Evolutionary conservation across 35 echinoderm and acorn worm genomes (phyloP).

Genomic region (Anneissia japonica): DNA sequence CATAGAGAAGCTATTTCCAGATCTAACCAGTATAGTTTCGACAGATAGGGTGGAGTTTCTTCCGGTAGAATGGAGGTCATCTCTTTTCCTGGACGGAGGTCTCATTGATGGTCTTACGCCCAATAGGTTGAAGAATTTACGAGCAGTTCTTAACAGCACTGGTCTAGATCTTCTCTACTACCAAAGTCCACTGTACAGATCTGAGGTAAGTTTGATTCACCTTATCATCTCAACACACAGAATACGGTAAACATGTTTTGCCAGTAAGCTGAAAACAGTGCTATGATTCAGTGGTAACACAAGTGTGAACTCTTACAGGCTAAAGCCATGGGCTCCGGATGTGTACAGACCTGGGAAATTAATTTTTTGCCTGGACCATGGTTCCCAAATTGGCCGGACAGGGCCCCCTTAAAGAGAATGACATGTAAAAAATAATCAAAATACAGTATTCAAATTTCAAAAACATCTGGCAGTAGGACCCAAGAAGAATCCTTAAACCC

Average conservation of each 20-base stretch:
- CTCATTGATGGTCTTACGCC: conserved; percentile 74
- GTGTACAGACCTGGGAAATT: background rate
- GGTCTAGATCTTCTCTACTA: conserved; percentile 96
- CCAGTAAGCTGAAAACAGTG: background rate
- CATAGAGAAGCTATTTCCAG: conserved; percentile 73
- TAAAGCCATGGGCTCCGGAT: background rate
- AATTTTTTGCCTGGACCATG: background rate
- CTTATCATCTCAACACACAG: background rate
- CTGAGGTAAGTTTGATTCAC: conserved; percentile 50
- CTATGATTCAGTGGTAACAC: background rate
- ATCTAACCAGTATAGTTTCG: conserved; percentile 37
- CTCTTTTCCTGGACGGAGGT: conserved; percentile 57
- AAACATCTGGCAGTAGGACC: too few relatives aligned
- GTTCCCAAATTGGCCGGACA: background rate
- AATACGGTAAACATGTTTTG: background rate
- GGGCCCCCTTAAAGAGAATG: too few relatives aligned
- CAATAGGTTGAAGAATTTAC: conserved; percentile 61
- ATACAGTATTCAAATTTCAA: too few relatives aligned
- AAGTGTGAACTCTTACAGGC: background rate
- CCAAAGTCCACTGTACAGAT: conserved; percentile 89
- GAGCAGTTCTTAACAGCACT: conserved; percentile 80
- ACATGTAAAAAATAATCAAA: too few relatives aligned
- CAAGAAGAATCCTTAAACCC: too few relatives aligned
- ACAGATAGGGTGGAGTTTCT: conserved; percentile 86
- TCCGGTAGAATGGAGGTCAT: conserved; percentile 88